Evolutionary conservation across 2,888 invertebrate genomes (phyloP).

Genomic region (Drosophila leonis): DNA sequence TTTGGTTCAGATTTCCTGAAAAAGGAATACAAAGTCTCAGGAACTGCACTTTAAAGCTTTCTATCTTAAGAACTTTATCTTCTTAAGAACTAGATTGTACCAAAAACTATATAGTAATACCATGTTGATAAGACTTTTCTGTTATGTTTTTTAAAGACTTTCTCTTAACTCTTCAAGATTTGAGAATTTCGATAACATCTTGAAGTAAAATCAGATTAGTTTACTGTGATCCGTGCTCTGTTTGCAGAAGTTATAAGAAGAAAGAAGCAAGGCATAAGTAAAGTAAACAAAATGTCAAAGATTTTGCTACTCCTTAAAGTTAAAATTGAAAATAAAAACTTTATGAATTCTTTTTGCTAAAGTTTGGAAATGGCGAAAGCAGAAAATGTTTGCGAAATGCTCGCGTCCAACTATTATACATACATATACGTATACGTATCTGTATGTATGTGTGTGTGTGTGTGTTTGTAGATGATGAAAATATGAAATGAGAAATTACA

Average conservation of each 20-base stretch:
- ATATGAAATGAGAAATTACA: conserved; percentile 72
- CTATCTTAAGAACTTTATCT: too few relatives aligned
- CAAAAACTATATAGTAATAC: neutral
- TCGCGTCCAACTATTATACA: neutral
- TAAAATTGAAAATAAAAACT: neutral
- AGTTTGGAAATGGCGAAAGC: neutral
- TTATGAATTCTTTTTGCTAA: neutral
- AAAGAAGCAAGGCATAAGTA: neutral
- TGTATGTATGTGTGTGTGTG: neutral
- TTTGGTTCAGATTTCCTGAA: too few relatives aligned
- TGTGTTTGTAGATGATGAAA: conserved; percentile 34
- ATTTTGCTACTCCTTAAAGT: neutral
- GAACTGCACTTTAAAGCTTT: too few relatives aligned
- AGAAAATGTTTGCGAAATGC: too few relatives aligned
- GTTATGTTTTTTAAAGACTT: neutral
- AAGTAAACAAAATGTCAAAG: neutral
- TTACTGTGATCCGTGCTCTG: neutral
- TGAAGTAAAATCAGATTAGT: neutral
- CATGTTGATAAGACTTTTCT: neutral
- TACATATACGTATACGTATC: conserved; percentile 3
- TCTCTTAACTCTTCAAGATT: neutral
- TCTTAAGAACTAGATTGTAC: too few relatives aligned
- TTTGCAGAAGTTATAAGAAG: too few relatives aligned
- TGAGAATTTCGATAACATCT: neutral
- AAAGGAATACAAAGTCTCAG: too few relatives aligned